Evolutionary conservation across 1,140 invertebrate genomes (phyloP).

Genomic region (Ostrea edulis): DNA sequence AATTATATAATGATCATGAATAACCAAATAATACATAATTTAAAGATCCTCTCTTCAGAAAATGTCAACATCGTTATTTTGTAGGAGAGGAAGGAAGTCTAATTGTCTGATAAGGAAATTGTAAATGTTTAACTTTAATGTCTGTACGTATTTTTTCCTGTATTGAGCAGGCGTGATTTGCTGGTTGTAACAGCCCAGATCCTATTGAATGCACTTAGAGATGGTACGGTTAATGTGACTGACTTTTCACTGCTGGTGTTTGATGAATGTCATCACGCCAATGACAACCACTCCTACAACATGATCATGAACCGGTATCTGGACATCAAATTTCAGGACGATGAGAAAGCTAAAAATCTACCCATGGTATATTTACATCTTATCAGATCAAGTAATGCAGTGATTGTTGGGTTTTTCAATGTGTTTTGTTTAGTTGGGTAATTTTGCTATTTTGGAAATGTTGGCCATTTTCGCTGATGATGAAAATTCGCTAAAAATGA

Average conservation of each 20-base stretch:
- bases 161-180: constrained; percentile 61
- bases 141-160: not conserved
- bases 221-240: constrained; percentile 59
- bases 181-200: constrained; percentile 77
- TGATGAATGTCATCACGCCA: constrained; percentile 79
- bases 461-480: too few relatives aligned
- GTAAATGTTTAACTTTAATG: not conserved
- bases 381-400: too few relatives aligned
- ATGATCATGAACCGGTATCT: constrained; percentile 74
- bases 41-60: too few relatives aligned
- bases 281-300: constrained; percentile 75
- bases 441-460: too few relatives aligned
- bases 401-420: too few relatives aligned
- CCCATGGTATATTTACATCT: constrained; percentile 40
- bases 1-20: too few relatives aligned
- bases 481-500: too few relatives aligned
- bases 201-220: constrained; percentile 71
- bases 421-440: too few relatives aligned
- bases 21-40: too few relatives aligned
- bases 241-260: constrained; percentile 74
- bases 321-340: constrained; percentile 61
- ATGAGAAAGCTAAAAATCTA: not conserved
- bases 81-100: too few relatives aligned
- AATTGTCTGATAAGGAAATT: not conserved
- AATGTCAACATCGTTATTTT: too few relatives aligned